These are phyloP conservation scores for Leptoteleia sp. DNA, from an alignment of 1,140 invertebrate species.

Conservation along the genomic window DNA sequence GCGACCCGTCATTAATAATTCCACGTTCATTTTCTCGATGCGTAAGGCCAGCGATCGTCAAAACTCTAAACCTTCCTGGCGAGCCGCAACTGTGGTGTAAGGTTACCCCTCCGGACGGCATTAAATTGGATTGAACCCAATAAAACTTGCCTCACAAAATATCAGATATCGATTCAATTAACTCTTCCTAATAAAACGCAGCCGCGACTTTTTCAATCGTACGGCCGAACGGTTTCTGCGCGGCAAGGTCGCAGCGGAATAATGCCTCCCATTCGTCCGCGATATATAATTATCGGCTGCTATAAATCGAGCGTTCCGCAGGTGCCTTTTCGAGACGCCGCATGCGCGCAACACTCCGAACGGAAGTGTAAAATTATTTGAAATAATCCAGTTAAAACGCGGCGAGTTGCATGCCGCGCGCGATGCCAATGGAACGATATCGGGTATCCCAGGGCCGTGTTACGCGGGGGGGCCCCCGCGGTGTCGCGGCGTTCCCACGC, in stretches of 20 bases:
- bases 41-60: no score
- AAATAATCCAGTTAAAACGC: slow-evolving; percentile 51
- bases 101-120: neutral
- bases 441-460: slow-evolving; percentile 55
- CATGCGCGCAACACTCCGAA: slow-evolving; percentile 35
- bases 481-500: slow-evolving; percentile 59
- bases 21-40: no score
- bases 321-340: slow-evolving; percentile 41
- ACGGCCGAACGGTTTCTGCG: slow-evolving; percentile 9
- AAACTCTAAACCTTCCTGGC: no score
- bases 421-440: slow-evolving; percentile 53
- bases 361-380: slow-evolving; percentile 54
- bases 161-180: slow-evolving; percentile 9
- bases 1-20: neutral
- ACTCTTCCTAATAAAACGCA: slow-evolving; percentile 10
- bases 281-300: slow-evolving; percentile 41
- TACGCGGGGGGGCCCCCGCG: slow-evolving; percentile 48
- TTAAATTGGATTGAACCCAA: neutral
- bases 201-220: slow-evolving; percentile 1
- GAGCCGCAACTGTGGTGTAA: neutral
- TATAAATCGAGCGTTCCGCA: slow-evolving; percentile 40
- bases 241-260: slow-evolving; percentile 16
- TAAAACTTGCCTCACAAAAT: slow-evolving; percentile 1
- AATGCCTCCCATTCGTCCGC: slow-evolving; percentile 11
- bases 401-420: slow-evolving; percentile 39